These are phyloP conservation scores for Odontomyia ornata DNA, from an alignment of 2,888 invertebrate species.

Conservation along the genomic window DNA sequence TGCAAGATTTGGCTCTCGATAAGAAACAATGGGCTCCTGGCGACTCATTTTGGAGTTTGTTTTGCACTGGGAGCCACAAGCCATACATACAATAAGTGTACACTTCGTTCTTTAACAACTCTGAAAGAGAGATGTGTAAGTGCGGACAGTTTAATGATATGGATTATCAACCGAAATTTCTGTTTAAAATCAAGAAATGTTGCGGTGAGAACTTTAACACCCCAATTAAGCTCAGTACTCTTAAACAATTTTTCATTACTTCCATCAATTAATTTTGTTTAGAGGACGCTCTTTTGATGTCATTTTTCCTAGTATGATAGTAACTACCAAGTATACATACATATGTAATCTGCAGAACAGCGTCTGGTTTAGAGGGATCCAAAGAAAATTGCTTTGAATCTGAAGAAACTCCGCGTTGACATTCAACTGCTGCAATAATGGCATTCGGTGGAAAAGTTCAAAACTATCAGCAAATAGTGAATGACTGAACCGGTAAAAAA, in stretches of 20 bases:
- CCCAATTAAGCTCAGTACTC: no score
- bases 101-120: no score
- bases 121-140: background rate
- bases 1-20: slow-evolving; percentile 16
- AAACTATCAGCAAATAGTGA: background rate
- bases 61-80: background rate
- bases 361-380: no score
- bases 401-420: background rate
- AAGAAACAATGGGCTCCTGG: slow-evolving; percentile 10
- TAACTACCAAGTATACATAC: background rate
- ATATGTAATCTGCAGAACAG: no score
- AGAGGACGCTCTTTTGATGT: no score
- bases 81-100: slow-evolving; percentile 13
- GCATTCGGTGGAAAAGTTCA: background rate
- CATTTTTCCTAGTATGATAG: no score
- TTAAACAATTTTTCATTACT: no score
- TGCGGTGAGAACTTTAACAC: no score
- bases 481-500: background rate
- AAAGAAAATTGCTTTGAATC: no score
- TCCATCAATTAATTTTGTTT: no score
- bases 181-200: no score
- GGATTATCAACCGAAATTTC: no score
- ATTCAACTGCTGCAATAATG: background rate
- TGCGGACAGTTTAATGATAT: background rate
- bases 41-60: slow-evolving; percentile 32